Conservation (phyloP, 2,113 vertebrate species). For the Condylura cristata region DNA sequence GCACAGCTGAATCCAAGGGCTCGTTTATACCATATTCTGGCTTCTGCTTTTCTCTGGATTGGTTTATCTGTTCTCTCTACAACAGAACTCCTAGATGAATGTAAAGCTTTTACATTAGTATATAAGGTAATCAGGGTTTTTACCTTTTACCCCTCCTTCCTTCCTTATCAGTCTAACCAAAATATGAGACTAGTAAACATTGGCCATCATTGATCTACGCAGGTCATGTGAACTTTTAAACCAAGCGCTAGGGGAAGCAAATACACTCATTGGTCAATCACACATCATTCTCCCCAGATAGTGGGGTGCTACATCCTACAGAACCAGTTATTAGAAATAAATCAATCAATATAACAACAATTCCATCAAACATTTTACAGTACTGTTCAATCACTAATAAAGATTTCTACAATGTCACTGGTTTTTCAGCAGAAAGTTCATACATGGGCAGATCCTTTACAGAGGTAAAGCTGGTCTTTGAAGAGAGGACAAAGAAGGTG, state of each 20-base stretch:
- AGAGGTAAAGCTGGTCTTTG: slow-evolving; percentile 64
- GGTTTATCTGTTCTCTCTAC: neutral
- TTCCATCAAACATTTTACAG: neutral
- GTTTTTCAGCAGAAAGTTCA: neutral
- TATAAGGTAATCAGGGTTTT: neutral
- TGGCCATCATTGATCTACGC: neutral
- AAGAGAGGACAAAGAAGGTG: slow-evolving; percentile 71
- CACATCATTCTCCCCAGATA: neutral
- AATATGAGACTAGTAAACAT: neutral
- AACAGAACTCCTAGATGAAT: neutral
- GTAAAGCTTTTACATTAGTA: neutral
- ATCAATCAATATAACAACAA: neutral
- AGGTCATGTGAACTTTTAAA: neutral
- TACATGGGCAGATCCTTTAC: neutral
- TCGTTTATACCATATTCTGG: neutral
- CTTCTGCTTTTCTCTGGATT: neutral
- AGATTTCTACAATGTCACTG: neutral
- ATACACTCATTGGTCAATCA: neutral
- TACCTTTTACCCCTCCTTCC: neutral
- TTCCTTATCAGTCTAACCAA: neutral
- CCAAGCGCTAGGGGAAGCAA: neutral
- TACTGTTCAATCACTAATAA: slow-evolving; percentile 2
- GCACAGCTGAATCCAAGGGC: neutral
- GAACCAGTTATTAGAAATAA: neutral
- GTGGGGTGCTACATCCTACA: neutral